Percentiles rank a stretch among this genome's conserved stretches.
Evolutionary conservation across 2,113 vertebrate species (phyloP).

Genomic region (Hydropotes inermis): DNA sequence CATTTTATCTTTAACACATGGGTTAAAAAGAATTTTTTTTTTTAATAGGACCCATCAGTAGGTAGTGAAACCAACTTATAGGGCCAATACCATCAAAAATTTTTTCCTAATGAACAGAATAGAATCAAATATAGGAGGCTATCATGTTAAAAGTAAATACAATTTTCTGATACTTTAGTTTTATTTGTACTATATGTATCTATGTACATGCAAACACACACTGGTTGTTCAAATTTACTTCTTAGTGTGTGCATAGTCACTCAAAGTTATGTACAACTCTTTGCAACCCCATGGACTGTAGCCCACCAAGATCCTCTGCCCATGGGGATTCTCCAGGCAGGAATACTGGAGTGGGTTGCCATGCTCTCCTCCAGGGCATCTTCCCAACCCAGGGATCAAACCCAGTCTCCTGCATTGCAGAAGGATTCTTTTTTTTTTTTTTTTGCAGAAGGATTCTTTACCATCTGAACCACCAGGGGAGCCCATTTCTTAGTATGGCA

Average conservation of each 20-base stretch:
- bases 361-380: background rate
- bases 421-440: background rate
- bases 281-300: background rate
- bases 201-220: background rate
- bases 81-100: background rate
- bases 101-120: background rate
- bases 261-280: background rate
- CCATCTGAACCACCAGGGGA: background rate
- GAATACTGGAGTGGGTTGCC: background rate
- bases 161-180: background rate
- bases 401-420: background rate
- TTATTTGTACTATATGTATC: background rate
- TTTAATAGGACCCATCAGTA: background rate
- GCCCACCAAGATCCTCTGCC: background rate
- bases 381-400: background rate
- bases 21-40: background rate
- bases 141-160: background rate
- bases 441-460: background rate
- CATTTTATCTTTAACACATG: background rate
- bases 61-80: constrained; percentile 1
- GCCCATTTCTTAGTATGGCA: background rate
- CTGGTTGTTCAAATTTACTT: background rate
- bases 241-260: background rate
- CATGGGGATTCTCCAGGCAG: background rate
- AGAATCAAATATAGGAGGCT: background rate